Percentiles rank a stretch among this genome's conserved stretches.
Evolutionary conservation across 2,113 vertebrate species (phyloP).

Genomic region (Oceanodroma tethys): DNA sequence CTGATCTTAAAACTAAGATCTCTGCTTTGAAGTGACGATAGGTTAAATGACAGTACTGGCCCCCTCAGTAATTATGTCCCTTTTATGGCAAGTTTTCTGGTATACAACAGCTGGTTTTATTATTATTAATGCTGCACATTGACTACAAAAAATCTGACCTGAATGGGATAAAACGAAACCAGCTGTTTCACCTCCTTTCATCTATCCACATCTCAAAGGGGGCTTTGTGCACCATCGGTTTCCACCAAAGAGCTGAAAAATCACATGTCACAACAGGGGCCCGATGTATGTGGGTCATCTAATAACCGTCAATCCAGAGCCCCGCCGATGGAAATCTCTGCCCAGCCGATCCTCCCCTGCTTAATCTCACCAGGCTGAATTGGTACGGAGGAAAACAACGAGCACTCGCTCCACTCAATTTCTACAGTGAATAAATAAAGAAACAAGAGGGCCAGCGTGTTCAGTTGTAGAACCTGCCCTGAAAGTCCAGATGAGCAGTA

Average conservation of each 20-base stretch:
- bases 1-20: constrained; percentile 45
- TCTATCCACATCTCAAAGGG: constrained; percentile 44
- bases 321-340: background rate
- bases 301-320: background rate
- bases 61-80: constrained; percentile 1
- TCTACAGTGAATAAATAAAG: background rate
- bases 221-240: constrained; percentile 37
- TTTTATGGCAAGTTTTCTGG: constrained; percentile 24
- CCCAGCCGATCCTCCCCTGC: background rate
- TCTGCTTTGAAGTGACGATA: constrained; percentile 27
- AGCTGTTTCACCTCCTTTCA: constrained; percentile 57
- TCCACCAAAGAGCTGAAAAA: constrained; percentile 21
- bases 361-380: background rate
- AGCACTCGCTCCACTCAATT: background rate
- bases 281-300: constrained; percentile 58
- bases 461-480: background rate
- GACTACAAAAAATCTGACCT: constrained; percentile 33
- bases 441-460: fast-evolving
- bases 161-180: constrained; percentile 57
- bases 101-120: constrained; percentile 56
- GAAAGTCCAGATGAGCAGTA: background rate
- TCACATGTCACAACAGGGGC: constrained; percentile 8
- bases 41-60: constrained; percentile 14
- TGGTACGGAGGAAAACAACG: background rate
- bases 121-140: constrained; percentile 24